Percentiles rank a stretch among this genome's conserved stretches.
Conservation (phyloP, 2,888 invertebrate genomes). For the Polia nebulosa region DNA sequence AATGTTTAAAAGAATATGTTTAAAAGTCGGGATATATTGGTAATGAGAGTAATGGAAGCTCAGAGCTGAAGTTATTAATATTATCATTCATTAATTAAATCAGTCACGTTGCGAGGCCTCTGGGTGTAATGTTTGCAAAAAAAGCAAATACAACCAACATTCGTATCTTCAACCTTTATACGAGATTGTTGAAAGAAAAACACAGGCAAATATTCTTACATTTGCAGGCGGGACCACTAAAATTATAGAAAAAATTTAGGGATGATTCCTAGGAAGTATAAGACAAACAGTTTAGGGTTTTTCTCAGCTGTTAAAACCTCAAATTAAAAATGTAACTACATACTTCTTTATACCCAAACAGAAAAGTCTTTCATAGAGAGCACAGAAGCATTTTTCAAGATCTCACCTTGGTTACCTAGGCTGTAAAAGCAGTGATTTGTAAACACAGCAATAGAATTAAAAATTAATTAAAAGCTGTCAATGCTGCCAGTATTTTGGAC, state of each 20-base stretch:
- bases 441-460: no score
- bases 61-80: not conserved
- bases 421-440: no score
- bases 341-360: not conserved
- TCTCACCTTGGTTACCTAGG: no score
- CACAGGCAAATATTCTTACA: rapidly evolving
- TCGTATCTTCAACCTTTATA: not conserved
- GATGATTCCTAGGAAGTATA: not conserved
- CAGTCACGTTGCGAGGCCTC: not conserved
- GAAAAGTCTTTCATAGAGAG: not conserved
- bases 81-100: not conserved
- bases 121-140: constrained; percentile 10
- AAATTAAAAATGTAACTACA: not conserved
- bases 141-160: not conserved
- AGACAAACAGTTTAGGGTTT: no score
- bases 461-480: no score
- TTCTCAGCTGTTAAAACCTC: not conserved
- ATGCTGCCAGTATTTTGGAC: no score
- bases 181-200: not conserved
- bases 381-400: not conserved
- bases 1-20: no score
- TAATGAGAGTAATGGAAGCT: not conserved
- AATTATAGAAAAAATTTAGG: no score
- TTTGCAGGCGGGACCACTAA: not conserved
- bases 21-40: not conserved